These are phyloP conservation scores for Venturia canescens DNA, from an alignment of 1,140 invertebrate species.

Conservation along the genomic window DNA sequence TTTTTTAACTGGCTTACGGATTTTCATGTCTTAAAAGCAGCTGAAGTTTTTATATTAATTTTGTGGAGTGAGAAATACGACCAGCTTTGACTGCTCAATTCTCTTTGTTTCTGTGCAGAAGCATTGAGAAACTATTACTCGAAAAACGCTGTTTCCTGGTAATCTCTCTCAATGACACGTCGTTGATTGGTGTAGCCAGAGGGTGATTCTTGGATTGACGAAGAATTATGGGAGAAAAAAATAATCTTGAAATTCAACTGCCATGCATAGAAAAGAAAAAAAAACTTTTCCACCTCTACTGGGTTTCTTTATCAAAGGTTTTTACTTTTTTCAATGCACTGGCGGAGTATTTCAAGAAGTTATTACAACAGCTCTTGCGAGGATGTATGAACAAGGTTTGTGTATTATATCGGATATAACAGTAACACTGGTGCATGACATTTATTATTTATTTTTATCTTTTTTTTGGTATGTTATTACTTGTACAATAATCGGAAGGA, in stretches of 20 bases:
- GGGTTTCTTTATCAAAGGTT: neutral
- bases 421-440: neutral
- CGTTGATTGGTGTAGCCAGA: neutral
- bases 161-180: neutral
- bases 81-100: neutral
- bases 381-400: too few species aligned
- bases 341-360: too few species aligned
- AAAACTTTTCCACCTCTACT: neutral
- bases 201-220: neutral
- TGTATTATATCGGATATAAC: too few species aligned
- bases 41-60: neutral
- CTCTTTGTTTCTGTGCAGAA: neutral
- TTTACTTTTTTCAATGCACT: neutral
- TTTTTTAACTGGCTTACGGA: neutral
- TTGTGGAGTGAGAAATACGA: neutral
- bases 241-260: neutral
- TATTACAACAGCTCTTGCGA: too few species aligned
- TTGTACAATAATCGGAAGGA: conserved; percentile 7
- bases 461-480: neutral
- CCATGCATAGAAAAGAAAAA: conserved; percentile 5
- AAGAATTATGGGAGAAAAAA: neutral
- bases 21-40: neutral
- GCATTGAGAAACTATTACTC: neutral
- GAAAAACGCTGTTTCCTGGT: neutral
- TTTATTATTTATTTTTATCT: neutral